Evolutionary conservation across 2,797 vertebrate genomes (phyloP).

Genomic region (Catharus ustulatus): DNA sequence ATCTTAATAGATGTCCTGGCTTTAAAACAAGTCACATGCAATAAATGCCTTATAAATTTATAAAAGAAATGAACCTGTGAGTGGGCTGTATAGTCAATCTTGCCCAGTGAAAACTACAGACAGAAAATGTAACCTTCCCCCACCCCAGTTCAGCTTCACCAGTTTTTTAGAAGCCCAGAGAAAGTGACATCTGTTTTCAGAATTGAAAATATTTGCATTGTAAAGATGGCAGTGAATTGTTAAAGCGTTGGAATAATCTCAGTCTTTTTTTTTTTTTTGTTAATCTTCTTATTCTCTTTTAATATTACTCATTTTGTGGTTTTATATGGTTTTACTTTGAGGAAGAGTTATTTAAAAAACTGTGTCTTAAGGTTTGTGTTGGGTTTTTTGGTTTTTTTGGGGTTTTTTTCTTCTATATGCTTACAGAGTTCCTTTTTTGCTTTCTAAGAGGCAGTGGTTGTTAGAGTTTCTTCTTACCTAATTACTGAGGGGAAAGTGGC

Average conservation of each 20-base stretch:
- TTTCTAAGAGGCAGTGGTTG: neutral
- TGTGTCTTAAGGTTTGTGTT: neutral
- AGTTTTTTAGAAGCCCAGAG: neutral
- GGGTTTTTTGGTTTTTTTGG: rapidly evolving
- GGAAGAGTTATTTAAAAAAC: neutral
- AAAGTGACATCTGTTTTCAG: neutral
- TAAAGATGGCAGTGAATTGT: neutral
- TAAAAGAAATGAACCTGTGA: neutral
- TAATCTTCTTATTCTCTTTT: neutral
- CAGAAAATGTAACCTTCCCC: neutral
- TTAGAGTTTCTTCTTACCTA: neutral
- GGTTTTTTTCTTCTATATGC: neutral
- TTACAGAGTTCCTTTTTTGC: neutral
- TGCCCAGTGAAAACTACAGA: neutral
- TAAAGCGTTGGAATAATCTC: neutral
- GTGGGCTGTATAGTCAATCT: neutral
- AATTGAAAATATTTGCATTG: neutral
- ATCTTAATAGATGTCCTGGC: neutral
- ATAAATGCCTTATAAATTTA: neutral
- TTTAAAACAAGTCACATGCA: neutral
- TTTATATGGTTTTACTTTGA: neutral
- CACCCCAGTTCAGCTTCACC: neutral
- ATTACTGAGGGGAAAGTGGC: neutral
- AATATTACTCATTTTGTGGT: neutral
- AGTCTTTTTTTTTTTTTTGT: rapidly evolving